These are phyloP conservation scores for Heteropelma amictum DNA, from an alignment of 2,888 invertebrate species.

Conservation along the genomic window DNA sequence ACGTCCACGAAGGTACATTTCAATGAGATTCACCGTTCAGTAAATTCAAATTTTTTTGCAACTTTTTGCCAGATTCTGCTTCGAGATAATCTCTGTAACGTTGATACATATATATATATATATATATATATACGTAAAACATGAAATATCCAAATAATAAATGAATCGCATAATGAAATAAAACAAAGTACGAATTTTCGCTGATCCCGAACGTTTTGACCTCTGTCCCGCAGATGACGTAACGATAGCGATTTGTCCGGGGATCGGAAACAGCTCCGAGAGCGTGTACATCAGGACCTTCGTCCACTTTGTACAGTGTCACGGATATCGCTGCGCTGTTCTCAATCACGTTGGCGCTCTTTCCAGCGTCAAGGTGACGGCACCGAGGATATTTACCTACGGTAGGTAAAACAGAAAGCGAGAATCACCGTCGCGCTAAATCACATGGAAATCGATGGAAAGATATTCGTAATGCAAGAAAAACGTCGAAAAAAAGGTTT, in stretches of 20 bases:
- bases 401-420: constrained; percentile 81
- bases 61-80: too few species aligned
- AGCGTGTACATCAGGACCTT: constrained; percentile 96
- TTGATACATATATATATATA: too few species aligned
- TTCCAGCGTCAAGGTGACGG: constrained; percentile 90
- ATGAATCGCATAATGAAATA: too few species aligned
- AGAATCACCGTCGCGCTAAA: background rate
- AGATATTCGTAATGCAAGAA: too few species aligned
- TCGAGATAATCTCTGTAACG: too few species aligned
- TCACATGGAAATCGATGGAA: too few species aligned
- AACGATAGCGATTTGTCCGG: constrained; percentile 93
- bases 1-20: constrained; percentile 85
- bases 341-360: constrained; percentile 96
- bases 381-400: constrained; percentile 94
- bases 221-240: constrained; percentile 84
- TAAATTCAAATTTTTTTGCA: background rate
- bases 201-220: background rate
- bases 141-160: too few species aligned
- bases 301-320: constrained; percentile 93
- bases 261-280: constrained; percentile 96
- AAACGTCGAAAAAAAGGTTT: too few species aligned
- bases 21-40: too few species aligned
- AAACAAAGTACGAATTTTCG: background rate
- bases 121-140: too few species aligned
- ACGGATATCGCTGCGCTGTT: constrained; percentile 94